Conservation (phyloP, 2,888 invertebrate genomes). For the Caenorhabditis auriculariae region DNA sequence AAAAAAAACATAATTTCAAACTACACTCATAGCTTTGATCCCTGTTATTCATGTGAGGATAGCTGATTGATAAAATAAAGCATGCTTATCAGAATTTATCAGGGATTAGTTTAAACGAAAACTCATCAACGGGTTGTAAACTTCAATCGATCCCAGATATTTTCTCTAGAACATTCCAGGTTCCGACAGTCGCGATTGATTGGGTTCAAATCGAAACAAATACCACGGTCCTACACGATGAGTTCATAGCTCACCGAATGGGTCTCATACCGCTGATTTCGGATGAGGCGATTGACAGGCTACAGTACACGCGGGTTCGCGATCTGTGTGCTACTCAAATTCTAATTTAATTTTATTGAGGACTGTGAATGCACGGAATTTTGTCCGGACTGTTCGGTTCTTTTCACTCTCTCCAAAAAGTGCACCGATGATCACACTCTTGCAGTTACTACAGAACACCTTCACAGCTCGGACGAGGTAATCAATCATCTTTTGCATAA, state of each 20-base stretch:
- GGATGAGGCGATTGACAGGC: constrained; percentile 90
- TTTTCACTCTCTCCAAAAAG: constrained; percentile 93
- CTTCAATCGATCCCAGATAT: too few species aligned
- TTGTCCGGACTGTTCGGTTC: constrained; percentile 94
- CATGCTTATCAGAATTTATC: too few species aligned
- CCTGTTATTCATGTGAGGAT: too few species aligned
- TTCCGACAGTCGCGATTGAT: constrained; percentile 78
- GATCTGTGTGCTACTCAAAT: constrained; percentile 3
- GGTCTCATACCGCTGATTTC: constrained; percentile 89
- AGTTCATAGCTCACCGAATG: constrained; percentile 94
- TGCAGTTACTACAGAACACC: constrained; percentile 92
- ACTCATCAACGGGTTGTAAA: too few species aligned
- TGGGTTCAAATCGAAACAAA: constrained; percentile 99
- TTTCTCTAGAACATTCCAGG: too few species aligned
- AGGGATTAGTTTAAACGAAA: too few species aligned
- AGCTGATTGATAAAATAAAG: too few species aligned
- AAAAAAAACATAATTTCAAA: too few species aligned
- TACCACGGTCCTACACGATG: constrained; percentile 95
- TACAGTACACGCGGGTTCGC: constrained; percentile 82
- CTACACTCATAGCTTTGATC: too few species aligned
- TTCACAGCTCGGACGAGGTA: too few species aligned
- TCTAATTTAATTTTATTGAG: constrained; percentile 65
- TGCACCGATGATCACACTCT: constrained; percentile 90
- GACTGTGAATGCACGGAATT: constrained; percentile 97
- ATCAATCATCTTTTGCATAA: too few species aligned